A percentile compares a stretch with the other conserved stretches of the same genome.
Conservation (phyloP, 1,140 invertebrate species). For the Idris sp. region DNA sequence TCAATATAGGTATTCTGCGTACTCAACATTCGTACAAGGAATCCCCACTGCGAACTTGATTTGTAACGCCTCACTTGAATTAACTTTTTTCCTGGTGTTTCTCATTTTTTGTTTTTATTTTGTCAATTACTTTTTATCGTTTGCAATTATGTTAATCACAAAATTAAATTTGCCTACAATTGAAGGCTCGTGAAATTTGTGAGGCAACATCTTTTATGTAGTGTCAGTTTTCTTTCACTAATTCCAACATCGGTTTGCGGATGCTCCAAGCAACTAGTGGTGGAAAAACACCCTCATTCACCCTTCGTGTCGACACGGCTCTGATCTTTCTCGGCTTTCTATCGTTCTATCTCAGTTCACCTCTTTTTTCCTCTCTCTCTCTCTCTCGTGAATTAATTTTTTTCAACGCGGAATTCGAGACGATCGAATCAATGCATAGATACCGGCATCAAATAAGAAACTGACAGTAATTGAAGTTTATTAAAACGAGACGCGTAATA, state of each 20-base stretch:
- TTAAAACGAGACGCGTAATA: constrained; percentile 24
- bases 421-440: constrained; percentile 44
- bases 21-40: constrained; percentile 51
- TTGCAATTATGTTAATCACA: too few species aligned
- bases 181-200: constrained; percentile 24
- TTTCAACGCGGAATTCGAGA: constrained; percentile 51
- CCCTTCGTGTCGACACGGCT: constrained; percentile 61
- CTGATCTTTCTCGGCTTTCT: constrained; percentile 60
- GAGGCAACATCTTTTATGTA: constrained; percentile 75
- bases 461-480: constrained; percentile 47
- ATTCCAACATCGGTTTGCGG: constrained; percentile 71
- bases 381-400: constrained; percentile 47
- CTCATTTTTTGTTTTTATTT: too few species aligned
- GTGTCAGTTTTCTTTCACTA: constrained; percentile 67
- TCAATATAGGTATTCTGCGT: constrained; percentile 75
- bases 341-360: constrained; percentile 65
- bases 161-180: constrained; percentile 17
- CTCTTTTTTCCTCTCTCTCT: too few species aligned
- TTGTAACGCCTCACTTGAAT: constrained; percentile 20
- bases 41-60: constrained; percentile 50
- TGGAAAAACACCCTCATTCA: constrained; percentile 78
- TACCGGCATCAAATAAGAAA: constrained; percentile 30
- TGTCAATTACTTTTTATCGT: too few species aligned
- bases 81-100: too few species aligned
- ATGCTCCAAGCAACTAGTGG: constrained; percentile 78